Base-by-base conservation (phyloP, 2,888 invertebrate genomes). In the Arctia plantaginis region DNA sequence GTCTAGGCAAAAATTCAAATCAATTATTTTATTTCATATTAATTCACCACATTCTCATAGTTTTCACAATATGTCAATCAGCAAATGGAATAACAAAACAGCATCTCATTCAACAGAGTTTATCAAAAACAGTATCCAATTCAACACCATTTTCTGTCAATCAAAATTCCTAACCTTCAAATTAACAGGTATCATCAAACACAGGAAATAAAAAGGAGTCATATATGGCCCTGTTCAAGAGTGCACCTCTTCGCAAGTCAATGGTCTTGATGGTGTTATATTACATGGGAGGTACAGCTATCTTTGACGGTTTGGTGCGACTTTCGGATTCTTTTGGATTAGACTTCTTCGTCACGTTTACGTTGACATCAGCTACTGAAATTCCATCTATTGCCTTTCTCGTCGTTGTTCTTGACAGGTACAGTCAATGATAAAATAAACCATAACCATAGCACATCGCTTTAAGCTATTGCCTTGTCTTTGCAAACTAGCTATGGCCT, bases 321-420 rank as follows among this genome's bases (percentile, higher is more conserved):
- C 80, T 93, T 73, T 93, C 93, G 0, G 93, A 93, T 85, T 90
- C 86, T 59, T 87, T 93, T 51, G 93, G 93, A 0, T 78, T 89
- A 75, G 87, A 90, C 79, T 91, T 93, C 85, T 93, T 93, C 82
- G 62, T 91, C 2, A 92, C 91, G 0, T 93, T 91, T 80, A 88
- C 92, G 0, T 79, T 92, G n/a, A 89, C 92, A 0, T 90, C 93
- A 0, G 85, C 88, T 0, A 88, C 90, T 0, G 93, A 93, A 78
- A 85, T 92, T 73, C 93, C 93, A 0, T 80, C 88, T 10, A 72
- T 87, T 27, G 67, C 69, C 8, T 66, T 83, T 0, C 67, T 75
- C 4, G 64, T 71, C 59, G 18, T 71, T 59, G 41, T 72, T 15
- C 65, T 75, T 15, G 72, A 75, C 65, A 75, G 75, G 75, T 75